These are phyloP conservation scores for Coregonus sp. DNA, from an alignment of 2,797 vertebrate genomes.

Conservation along the genomic window DNA sequence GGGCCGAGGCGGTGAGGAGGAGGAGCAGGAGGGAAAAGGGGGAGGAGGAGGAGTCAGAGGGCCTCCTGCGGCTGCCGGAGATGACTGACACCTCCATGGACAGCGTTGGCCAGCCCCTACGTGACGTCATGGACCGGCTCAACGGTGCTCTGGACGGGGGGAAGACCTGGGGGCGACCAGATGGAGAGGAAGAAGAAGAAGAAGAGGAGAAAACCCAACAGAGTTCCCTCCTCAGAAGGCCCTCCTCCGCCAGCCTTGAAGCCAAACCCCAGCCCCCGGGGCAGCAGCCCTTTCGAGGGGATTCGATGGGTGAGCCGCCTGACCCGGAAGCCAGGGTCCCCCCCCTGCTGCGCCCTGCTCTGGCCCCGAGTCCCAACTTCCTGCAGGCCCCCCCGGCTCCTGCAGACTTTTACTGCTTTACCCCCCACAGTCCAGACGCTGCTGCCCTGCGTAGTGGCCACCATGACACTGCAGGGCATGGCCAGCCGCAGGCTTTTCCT, in stretches of 20 bases:
- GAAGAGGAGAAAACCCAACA: slow-evolving; percentile 13
- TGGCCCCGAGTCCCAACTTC: slow-evolving; percentile 58
- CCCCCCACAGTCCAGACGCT: slow-evolving; percentile 89
- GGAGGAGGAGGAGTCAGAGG: slow-evolving; percentile 52
- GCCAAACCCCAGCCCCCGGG: slow-evolving; percentile 58
- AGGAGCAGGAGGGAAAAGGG: slow-evolving; percentile 41
- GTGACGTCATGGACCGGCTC: slow-evolving; percentile 87
- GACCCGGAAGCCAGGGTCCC: slow-evolving; percentile 71
- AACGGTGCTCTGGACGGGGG: slow-evolving; percentile 79
- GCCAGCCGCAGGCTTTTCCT: slow-evolving; percentile 88
- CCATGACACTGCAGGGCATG: slow-evolving; percentile 92
- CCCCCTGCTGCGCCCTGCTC: slow-evolving; percentile 2
- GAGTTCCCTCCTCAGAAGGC: background rate
- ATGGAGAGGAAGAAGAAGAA: slow-evolving; percentile 21
- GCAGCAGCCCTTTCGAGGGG: slow-evolving; percentile 92
- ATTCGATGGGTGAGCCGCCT: slow-evolving; percentile 79
- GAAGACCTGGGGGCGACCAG: slow-evolving; percentile 58
- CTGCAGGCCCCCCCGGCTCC: slow-evolving; percentile 80
- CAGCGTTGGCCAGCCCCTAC: slow-evolving; percentile 83
- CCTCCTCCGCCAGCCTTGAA: background rate
- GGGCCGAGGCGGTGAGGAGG: slow-evolving; percentile 36
- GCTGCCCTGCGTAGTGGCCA: slow-evolving; percentile 87
- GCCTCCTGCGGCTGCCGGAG: slow-evolving; percentile 81
- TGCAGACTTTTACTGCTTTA: slow-evolving; percentile 90
- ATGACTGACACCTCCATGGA: slow-evolving; percentile 95